Conservation (phyloP, 1,140 invertebrate species). For the Heliconius himera region DNA sequence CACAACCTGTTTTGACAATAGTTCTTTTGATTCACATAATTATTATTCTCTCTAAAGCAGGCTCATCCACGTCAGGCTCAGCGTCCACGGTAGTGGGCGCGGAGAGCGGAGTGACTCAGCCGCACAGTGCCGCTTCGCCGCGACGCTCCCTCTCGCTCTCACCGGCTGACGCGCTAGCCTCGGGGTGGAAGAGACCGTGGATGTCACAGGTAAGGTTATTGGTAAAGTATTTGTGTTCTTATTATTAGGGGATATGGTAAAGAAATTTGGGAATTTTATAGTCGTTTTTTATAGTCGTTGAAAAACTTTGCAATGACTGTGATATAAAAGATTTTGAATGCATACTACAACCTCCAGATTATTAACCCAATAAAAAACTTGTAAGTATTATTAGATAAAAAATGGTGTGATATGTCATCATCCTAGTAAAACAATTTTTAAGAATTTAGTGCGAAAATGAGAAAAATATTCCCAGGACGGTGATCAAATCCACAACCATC, state of each 20-base stretch:
- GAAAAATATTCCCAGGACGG: neutral
- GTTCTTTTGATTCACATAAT: neutral
- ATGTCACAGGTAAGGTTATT: constrained; percentile 86
- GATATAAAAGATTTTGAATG: too few relatives aligned
- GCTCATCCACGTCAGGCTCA: constrained; percentile 62
- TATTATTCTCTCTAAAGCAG: constrained; percentile 31
- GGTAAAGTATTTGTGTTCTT: too few relatives aligned
- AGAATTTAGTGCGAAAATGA: neutral
- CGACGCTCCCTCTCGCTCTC: constrained; percentile 90
- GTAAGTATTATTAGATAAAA: too few relatives aligned
- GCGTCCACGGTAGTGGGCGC: constrained; percentile 64
- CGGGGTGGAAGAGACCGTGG: constrained; percentile 96
- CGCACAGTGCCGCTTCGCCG: constrained; percentile 82
- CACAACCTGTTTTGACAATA: neutral
- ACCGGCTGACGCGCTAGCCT: constrained; percentile 88
- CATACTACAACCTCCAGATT: too few relatives aligned
- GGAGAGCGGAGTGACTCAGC: constrained; percentile 42
- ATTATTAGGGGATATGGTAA: too few relatives aligned
- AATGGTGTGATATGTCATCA: too few relatives aligned
- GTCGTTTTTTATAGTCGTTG: too few relatives aligned
- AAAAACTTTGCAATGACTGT: too few relatives aligned
- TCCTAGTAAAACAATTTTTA: too few relatives aligned
- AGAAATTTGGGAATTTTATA: too few relatives aligned
- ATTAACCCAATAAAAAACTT: too few relatives aligned
- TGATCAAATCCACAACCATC: neutral